phyloP scores from a whole-genome alignment of 1,140 invertebrate genomes.

The Drosophila murphyi region DNA sequence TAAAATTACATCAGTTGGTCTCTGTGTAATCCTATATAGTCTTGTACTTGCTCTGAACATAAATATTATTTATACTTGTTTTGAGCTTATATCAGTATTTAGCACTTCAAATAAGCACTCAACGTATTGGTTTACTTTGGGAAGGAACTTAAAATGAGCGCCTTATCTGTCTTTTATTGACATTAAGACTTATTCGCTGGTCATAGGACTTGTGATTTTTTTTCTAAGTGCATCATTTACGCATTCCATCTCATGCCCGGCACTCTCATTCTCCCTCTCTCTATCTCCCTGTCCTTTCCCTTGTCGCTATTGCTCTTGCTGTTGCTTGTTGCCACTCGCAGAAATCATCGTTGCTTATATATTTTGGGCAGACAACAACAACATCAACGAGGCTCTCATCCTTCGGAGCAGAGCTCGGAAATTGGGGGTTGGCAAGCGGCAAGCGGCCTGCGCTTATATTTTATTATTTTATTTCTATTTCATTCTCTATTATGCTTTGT shows the following conservation, averaged over 20 bases:
- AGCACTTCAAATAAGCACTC: too few species aligned
- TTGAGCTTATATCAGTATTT: too few species aligned
- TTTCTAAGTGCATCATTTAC: constrained; percentile 58
- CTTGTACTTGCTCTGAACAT: too few species aligned
- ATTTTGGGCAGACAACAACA: constrained; percentile 61
- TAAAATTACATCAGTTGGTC: too few species aligned
- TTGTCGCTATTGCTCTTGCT: constrained; percentile 9
- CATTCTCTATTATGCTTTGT: constrained; percentile 67
- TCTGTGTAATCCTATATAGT: too few species aligned
- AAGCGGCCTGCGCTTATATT: constrained; percentile 57
- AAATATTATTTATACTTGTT: too few species aligned
- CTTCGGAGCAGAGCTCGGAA: constrained; percentile 8
- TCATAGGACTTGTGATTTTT: neutral
- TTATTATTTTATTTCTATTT: constrained; percentile 80
- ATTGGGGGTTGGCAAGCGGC: constrained; percentile 64
- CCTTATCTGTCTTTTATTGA: too few species aligned
- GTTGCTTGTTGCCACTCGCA: constrained; percentile 62
- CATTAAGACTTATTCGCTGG: too few species aligned
- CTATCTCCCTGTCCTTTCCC: too few species aligned
- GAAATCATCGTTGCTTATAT: constrained; percentile 62
- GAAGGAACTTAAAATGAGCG: too few species aligned
- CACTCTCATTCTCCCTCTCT: constrained; percentile 18
- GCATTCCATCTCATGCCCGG: constrained; percentile 27
- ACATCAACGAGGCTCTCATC: constrained; percentile 28
- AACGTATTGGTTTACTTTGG: too few species aligned